phyloP scores from a whole-genome alignment of 2,113 vertebrate species.

The Haplochromis burtoni region DNA sequence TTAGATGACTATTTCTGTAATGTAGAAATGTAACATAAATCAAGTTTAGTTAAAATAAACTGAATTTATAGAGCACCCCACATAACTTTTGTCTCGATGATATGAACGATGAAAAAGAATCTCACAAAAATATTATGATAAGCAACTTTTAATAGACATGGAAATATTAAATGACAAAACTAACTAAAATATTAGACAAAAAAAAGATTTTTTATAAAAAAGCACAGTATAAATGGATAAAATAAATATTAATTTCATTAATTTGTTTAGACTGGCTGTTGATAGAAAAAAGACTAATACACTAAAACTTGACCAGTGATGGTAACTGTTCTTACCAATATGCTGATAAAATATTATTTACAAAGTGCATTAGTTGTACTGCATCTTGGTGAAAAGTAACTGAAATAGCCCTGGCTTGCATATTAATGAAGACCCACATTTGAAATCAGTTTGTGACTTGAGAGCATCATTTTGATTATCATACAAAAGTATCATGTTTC shows the following conservation, averaged over 20 bases:
- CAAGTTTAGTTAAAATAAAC: not conserved
- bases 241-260: slow-evolving; percentile 64
- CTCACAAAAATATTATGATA: slow-evolving; percentile 23
- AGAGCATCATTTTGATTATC: not conserved
- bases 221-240: slow-evolving; percentile 40
- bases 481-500: not conserved
- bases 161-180: slow-evolving; percentile 18
- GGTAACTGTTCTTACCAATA: not conserved
- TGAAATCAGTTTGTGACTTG: not conserved
- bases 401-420: slow-evolving; percentile 16
- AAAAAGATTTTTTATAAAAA: slow-evolving; percentile 25
- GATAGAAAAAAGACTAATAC: slow-evolving; percentile 11
- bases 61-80: not conserved
- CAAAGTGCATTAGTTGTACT: slow-evolving; percentile 40
- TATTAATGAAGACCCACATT: not conserved
- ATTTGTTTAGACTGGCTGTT: slow-evolving; percentile 14
- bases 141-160: slow-evolving; percentile 53
- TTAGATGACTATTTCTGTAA: not conserved
- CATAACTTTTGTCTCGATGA: not conserved
- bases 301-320: not conserved
- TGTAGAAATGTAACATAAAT: not conserved
- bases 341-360: slow-evolving; percentile 25
- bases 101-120: not conserved
- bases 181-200: slow-evolving; percentile 23
- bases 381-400: not conserved